Conservation (phyloP, 2,113 vertebrate genomes). For the Sciurus niger region DNA sequence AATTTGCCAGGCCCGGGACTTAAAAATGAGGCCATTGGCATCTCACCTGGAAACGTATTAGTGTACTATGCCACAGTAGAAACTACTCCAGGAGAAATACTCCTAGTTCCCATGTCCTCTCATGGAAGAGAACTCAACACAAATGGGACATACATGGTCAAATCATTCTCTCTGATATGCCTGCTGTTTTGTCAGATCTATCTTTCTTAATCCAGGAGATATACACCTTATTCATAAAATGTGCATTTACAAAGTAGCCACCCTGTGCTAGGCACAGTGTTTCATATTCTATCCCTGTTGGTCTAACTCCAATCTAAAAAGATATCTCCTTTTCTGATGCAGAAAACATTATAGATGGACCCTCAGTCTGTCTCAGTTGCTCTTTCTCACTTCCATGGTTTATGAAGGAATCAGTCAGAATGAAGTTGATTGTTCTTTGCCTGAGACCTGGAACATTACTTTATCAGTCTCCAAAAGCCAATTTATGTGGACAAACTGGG, state of each 20-base stretch:
- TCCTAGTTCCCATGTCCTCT: neutral
- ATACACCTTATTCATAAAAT: neutral
- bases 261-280: neutral
- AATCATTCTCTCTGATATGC: neutral
- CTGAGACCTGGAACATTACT: neutral
- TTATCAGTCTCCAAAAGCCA: conserved; percentile 15
- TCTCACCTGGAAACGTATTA: neutral
- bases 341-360: neutral
- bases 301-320: conserved; percentile 31
- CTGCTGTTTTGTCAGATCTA: neutral
- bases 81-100: neutral
- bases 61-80: neutral
- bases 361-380: neutral
- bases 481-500: neutral
- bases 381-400: neutral
- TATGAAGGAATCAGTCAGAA: conserved; percentile 13
- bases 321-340: neutral
- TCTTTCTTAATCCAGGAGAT: neutral
- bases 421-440: neutral
- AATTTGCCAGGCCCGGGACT: conserved; percentile 20
- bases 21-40: conserved; percentile 50
- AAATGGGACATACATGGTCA: neutral
- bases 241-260: neutral
- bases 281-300: neutral
- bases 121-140: neutral